phyloP scores from a whole-genome alignment of 2,797 vertebrate genomes.

The Gymnothorax javanicus region DNA sequence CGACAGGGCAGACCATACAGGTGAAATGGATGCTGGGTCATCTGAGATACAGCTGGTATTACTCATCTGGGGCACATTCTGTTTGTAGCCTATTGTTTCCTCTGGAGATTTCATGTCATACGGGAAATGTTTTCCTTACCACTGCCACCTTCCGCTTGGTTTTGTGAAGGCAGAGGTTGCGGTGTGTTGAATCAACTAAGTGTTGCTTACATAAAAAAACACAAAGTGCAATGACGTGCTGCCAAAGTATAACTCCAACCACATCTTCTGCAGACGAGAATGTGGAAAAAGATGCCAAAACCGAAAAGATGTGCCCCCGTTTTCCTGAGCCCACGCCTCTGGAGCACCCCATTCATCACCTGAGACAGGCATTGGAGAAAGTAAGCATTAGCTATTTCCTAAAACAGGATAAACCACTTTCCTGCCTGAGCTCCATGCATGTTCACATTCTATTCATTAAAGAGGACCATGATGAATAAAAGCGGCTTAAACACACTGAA shows the following conservation, averaged over 20 bases:
- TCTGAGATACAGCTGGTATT: not conserved
- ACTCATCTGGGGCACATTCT: not conserved
- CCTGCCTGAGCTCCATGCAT: not conserved
- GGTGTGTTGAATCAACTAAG: not conserved
- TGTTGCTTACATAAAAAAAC: not conserved
- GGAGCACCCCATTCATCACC: slow-evolving; percentile 85
- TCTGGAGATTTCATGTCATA: not conserved
- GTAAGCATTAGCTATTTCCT: slow-evolving; percentile 58
- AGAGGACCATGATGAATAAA: not conserved
- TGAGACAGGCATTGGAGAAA: slow-evolving; percentile 92
- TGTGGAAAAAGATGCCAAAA: slow-evolving; percentile 55
- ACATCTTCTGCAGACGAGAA: slow-evolving; percentile 57
- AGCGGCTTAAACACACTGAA: not conserved
- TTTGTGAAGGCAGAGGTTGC: not conserved
- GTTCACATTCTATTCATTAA: too few species aligned
- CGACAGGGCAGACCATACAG: not conserved
- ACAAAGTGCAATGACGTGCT: not conserved
- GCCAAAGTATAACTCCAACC: not conserved
- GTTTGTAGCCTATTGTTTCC: not conserved
- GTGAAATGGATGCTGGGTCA: not conserved
- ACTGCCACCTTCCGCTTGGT: not conserved
- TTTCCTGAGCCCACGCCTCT: slow-evolving; percentile 84
- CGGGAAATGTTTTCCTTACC: not conserved
- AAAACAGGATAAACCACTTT: not conserved
- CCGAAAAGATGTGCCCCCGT: slow-evolving; percentile 84